phyloP scores from a whole-genome alignment of 2,888 invertebrate genomes.

The Thumatha senex region DNA sequence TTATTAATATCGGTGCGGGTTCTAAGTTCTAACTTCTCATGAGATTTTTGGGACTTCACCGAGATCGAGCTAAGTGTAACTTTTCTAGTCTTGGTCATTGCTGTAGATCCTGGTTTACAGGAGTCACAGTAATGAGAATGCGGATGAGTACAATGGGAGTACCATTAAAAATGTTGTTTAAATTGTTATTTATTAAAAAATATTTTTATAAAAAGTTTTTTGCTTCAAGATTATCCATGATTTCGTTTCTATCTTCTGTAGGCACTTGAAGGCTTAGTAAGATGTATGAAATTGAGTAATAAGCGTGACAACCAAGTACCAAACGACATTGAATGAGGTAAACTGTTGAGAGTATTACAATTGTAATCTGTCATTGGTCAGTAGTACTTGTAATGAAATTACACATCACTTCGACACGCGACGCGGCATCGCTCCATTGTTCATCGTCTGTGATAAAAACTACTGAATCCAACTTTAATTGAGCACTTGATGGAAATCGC shows the following conservation, averaged over 20 bases:
- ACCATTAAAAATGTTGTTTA: no score
- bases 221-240: not conserved
- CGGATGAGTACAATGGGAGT: no score
- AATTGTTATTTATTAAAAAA: no score
- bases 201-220: no score
- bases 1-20: no score
- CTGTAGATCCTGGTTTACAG: no score
- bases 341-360: slow-evolving; percentile 37
- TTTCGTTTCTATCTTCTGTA: not conserved
- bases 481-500: slow-evolving; percentile 17
- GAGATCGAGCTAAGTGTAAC: no score
- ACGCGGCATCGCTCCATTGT: slow-evolving; percentile 39
- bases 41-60: no score
- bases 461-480: slow-evolving; percentile 35
- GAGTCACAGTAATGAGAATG: no score
- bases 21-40: no score
- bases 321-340: slow-evolving; percentile 44
- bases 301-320: slow-evolving; percentile 24
- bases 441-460: slow-evolving; percentile 34
- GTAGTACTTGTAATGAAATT: slow-evolving; percentile 46
- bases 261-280: slow-evolving; percentile 1
- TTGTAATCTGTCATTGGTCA: slow-evolving; percentile 37
- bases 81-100: no score
- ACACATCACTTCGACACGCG: slow-evolving; percentile 47
- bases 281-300: slow-evolving; percentile 27